Conservation (phyloP, 2,888 invertebrate genomes). For the Dinocampus coccinellae region DNA sequence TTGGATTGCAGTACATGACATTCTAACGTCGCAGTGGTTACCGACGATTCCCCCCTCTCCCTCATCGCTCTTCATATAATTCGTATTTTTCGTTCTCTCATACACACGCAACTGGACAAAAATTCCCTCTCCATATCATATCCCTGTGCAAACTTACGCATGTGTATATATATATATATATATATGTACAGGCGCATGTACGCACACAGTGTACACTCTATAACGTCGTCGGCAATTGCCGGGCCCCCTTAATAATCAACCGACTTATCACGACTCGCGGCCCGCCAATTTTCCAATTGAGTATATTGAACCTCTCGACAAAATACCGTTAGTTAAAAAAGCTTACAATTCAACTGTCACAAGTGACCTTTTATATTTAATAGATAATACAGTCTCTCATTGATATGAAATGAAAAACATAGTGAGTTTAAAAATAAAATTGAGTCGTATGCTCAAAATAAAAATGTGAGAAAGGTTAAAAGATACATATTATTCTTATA, state of each 20-base stretch:
- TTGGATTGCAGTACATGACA: slow-evolving; percentile 10
- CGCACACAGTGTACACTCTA: too few species aligned
- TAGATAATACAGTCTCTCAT: neutral
- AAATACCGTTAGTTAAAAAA: slow-evolving; percentile 19
- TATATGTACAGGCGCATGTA: too few species aligned
- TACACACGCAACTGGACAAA: too few species aligned
- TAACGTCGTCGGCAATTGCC: neutral
- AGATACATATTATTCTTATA: neutral
- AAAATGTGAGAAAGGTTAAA: neutral
- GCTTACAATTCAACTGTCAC: slow-evolving; percentile 1
- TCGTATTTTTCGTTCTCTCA: neutral
- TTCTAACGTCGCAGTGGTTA: slow-evolving; percentile 37
- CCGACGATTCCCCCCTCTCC: slow-evolving; percentile 28
- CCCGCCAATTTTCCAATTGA: slow-evolving; percentile 58
- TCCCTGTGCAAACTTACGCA: too few species aligned
- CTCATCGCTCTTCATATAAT: neutral
- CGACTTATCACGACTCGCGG: slow-evolving; percentile 38
- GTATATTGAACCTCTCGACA: slow-evolving; percentile 54
- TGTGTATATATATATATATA: too few species aligned
- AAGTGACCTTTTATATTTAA: slow-evolving; percentile 17
- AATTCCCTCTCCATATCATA: too few species aligned
- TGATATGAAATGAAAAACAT: neutral
- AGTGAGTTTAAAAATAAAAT: neutral
- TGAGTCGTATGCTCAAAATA: neutral
- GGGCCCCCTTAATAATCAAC: slow-evolving; percentile 22